phyloP scores from a whole-genome alignment of 2,888 invertebrate genomes.

The Junonia oenone region DNA sequence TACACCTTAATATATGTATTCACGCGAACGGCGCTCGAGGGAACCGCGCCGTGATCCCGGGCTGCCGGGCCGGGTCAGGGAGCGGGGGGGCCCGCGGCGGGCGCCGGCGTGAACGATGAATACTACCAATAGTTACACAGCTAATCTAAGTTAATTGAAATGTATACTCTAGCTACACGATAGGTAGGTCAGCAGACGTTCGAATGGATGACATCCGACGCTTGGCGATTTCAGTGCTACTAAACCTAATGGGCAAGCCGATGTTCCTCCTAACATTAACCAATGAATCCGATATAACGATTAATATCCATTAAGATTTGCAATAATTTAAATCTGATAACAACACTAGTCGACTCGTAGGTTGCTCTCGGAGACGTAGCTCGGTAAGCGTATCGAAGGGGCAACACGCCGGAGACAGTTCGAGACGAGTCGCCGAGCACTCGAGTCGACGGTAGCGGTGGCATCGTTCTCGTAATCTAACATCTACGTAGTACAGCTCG shows the following conservation, averaged over 20 bases:
- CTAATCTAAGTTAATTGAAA: conserved; percentile 66
- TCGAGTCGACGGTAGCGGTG: background rate
- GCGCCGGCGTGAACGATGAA: conserved; percentile 32
- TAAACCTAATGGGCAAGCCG: conserved; percentile 47
- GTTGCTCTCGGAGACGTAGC: conserved; percentile 6
- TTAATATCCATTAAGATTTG: conserved; percentile 24
- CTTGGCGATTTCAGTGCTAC: conserved; percentile 60
- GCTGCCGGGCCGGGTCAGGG: background rate
- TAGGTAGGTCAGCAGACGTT: conserved; percentile 50
- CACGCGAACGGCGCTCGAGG: conserved; percentile 34
- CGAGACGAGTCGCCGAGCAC: background rate
- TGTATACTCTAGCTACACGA: conserved; percentile 63
- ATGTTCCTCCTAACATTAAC: conserved; percentile 36
- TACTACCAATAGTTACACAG: conserved; percentile 55
- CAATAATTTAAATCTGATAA: conserved; percentile 17
- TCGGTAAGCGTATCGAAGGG: background rate
- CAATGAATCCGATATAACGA: conserved; percentile 28
- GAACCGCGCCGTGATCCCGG: background rate
- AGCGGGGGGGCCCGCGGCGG: background rate
- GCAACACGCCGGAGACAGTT: background rate
- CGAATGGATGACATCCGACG: conserved; percentile 52
- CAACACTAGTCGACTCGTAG: conserved; percentile 24
- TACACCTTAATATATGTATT: conserved; percentile 44
- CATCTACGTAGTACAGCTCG: conserved; percentile 27
- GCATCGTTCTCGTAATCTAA: conserved; percentile 13